Conservation (phyloP, 2,797 vertebrate species). For the Neostethus bicornis region DNA sequence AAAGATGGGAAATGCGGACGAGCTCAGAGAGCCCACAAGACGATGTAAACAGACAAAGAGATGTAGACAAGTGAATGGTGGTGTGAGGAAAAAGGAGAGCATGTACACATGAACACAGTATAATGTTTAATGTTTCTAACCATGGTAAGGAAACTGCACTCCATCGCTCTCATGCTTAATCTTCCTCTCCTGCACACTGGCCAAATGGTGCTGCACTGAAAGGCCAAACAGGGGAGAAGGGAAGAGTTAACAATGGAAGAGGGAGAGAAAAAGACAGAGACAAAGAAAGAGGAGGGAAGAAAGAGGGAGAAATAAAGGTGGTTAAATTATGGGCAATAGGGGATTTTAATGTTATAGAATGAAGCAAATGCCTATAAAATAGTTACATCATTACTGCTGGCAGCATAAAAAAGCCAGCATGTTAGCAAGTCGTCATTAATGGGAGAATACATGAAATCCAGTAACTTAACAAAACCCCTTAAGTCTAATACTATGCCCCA, state of each 20-base stretch:
- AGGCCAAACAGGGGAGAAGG: conserved; percentile 83
- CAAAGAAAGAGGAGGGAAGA: conserved; percentile 62
- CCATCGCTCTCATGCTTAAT: conserved; percentile 85
- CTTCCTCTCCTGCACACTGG: conserved; percentile 85
- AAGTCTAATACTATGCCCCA: conserved; percentile 26
- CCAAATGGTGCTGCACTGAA: conserved; percentile 85
- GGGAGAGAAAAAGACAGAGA: conserved; percentile 38
- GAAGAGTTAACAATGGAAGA: conserved; percentile 77
- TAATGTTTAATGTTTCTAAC: conserved; percentile 83
- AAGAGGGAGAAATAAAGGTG: conserved; percentile 39
- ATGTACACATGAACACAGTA: conserved; percentile 72
- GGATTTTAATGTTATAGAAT: conserved; percentile 56
- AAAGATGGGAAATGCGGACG: conserved; percentile 36
- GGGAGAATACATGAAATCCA: conserved; percentile 28
- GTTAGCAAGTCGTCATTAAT: conserved; percentile 42
- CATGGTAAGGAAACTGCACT: conserved; percentile 86
- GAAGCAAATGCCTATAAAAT: conserved; percentile 61
- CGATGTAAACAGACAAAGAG: conserved; percentile 53
- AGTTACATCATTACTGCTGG: conserved; percentile 57
- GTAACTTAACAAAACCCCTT: conserved; percentile 32
- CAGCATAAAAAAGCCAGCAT: conserved; percentile 38
- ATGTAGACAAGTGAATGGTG: conserved; percentile 53
- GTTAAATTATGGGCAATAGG: conserved; percentile 60
- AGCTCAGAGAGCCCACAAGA: conserved; percentile 42
- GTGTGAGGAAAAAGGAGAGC: conserved; percentile 64